These are phyloP conservation scores for Aporophyla lueneburgensis DNA, from an alignment of 2,888 invertebrate genomes.

Conservation along the genomic window DNA sequence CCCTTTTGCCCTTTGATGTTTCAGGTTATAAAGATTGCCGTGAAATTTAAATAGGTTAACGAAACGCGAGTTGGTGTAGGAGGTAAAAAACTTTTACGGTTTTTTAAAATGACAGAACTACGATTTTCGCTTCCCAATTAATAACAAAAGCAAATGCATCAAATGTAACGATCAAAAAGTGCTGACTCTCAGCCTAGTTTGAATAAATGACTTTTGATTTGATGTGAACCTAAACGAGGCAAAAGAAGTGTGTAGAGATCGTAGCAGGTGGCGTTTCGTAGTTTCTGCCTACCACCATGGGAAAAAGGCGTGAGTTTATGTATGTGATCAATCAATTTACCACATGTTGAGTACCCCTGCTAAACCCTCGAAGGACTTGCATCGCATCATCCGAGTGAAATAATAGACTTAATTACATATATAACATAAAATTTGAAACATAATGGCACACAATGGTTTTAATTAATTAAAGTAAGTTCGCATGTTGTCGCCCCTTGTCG, in stretches of 20 bases:
- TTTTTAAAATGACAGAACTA: no score
- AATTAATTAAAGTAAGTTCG: slow-evolving; percentile 64
- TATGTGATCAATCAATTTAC: no score
- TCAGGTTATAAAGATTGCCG: background rate
- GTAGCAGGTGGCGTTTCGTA: no score
- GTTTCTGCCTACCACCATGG: no score
- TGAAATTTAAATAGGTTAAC: background rate
- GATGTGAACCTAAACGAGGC: no score
- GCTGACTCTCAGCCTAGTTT: no score
- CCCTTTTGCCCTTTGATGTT: background rate
- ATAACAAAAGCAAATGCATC: background rate
- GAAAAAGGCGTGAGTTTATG: no score
- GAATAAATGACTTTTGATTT: no score
- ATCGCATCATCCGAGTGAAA: slow-evolving; percentile 29
- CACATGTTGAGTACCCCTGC: slow-evolving; percentile 30
- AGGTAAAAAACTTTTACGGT: background rate
- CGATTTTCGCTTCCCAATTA: background rate
- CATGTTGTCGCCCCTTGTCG: slow-evolving; percentile 51
- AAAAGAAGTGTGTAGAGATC: no score
- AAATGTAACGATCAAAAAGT: no score
- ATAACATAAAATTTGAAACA: slow-evolving; percentile 31
- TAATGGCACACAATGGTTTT: slow-evolving; percentile 42
- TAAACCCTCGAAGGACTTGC: slow-evolving; percentile 19
- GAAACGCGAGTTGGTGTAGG: background rate
- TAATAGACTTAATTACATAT: slow-evolving; percentile 37